Evolutionary conservation across 2,113 vertebrate species (phyloP).

Genomic region (Aplodontia rufa): DNA sequence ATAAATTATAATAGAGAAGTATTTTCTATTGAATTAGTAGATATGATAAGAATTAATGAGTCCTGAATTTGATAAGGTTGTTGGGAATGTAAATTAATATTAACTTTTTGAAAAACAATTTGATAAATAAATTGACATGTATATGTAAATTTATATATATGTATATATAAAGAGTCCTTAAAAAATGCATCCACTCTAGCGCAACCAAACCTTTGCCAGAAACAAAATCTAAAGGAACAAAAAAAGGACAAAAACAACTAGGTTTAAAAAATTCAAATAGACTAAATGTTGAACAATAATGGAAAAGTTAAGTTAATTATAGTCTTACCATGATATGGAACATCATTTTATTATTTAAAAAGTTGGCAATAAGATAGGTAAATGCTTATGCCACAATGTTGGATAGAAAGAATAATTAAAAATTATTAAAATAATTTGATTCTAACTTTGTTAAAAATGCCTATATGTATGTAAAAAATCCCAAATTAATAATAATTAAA

Average conservation of each 20-base stretch:
- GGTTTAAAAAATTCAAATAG: neutral
- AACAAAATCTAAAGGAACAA: neutral
- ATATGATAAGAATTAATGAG: neutral
- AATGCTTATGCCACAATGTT: neutral
- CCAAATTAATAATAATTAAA: neutral
- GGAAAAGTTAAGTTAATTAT: neutral
- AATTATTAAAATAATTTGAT: neutral
- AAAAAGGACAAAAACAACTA: neutral
- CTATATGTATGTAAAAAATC: neutral
- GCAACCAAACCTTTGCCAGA: neutral
- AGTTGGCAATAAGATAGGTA: neutral
- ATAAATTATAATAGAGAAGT: neutral
- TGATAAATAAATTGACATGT: neutral
- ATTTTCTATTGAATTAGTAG: neutral
- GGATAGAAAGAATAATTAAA: neutral
- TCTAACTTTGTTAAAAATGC: neutral
- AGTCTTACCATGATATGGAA: neutral
- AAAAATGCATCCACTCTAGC: neutral
- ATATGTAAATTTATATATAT: neutral
- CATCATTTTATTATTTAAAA: slow-evolving; percentile 1
- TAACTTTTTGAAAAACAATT: neutral
- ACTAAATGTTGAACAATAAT: neutral
- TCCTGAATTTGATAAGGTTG: neutral
- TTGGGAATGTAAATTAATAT: neutral
- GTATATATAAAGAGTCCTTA: neutral